Evolutionary conservation across 2,797 vertebrate genomes (phyloP).

Genomic region (Cetoscarus ocellatus): DNA sequence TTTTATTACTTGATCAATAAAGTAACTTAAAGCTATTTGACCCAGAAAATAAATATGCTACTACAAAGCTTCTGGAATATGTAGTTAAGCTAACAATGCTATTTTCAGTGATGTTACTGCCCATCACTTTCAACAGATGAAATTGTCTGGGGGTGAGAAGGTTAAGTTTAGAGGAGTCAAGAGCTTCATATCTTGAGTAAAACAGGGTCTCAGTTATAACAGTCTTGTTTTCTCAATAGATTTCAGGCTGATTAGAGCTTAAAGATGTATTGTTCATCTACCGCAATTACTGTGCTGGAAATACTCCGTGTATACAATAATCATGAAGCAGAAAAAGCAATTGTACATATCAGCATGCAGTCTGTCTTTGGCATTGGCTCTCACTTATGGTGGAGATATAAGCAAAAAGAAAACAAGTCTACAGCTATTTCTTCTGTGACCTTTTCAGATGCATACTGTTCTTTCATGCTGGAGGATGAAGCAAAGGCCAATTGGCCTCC

Average conservation of each 20-base stretch:
- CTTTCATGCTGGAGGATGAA: conserved; percentile 47
- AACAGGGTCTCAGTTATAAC: too few species aligned
- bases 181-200: too few species aligned
- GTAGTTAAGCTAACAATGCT: too few species aligned
- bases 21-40: too few species aligned
- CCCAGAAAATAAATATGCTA: too few species aligned
- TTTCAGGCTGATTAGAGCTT: too few species aligned
- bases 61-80: too few species aligned
- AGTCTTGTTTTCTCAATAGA: not conserved
- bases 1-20: too few species aligned
- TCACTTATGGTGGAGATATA: conserved; percentile 8
- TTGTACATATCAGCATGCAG: conserved; percentile 3
- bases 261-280: not conserved
- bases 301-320: not conserved
- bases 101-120: too few species aligned
- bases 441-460: conserved; percentile 50
- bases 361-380: conserved; percentile 6
- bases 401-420: not conserved
- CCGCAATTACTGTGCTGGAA: not conserved
- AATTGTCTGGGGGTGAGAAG: too few species aligned
- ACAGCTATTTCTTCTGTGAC: conserved; percentile 47
- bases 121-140: too few species aligned
- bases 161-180: too few species aligned
- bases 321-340: not conserved
- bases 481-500: conserved; percentile 39